These are phyloP conservation scores for Pseudococcus jackbeardsleyi DNA, from an alignment of 2,888 invertebrate species.

Conservation along the genomic window DNA sequence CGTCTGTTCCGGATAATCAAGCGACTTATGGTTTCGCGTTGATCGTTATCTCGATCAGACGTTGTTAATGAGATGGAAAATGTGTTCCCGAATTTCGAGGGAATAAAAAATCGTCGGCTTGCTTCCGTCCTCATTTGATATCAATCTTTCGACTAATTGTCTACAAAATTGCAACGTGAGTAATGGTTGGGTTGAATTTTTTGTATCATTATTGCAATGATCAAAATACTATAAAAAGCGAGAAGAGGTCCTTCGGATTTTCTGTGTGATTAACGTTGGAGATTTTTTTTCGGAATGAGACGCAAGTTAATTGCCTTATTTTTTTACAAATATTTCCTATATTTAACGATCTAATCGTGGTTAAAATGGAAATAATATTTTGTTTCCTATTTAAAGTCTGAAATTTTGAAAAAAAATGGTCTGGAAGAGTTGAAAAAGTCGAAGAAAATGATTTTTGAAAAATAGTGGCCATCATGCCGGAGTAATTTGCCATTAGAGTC, in stretches of 20 bases:
- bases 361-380: no score
- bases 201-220: background rate
- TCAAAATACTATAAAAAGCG: background rate
- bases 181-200: constrained; percentile 1
- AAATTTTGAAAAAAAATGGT: no score
- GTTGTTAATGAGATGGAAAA: constrained; percentile 34
- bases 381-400: no score
- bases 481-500: no score
- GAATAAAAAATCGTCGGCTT: background rate
- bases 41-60: constrained; percentile 32
- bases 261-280: background rate
- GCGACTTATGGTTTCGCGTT: background rate
- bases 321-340: no score
- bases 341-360: no score
- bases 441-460: no score
- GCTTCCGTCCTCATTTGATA: constrained; percentile 33
- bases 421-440: no score
- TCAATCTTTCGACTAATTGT: constrained; percentile 24
- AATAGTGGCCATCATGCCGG: no score
- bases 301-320: no score
- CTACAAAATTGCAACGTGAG: constrained; percentile 18
- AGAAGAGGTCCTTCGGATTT: background rate
- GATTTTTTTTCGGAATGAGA: no score
- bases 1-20: constrained; percentile 11
- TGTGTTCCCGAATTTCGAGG: constrained; percentile 18